Evolutionary conservation across 1,140 invertebrate genomes (phyloP), one percentile per base, ranked within the genome.

Genomic region (Lycorma delicatula): DNA sequence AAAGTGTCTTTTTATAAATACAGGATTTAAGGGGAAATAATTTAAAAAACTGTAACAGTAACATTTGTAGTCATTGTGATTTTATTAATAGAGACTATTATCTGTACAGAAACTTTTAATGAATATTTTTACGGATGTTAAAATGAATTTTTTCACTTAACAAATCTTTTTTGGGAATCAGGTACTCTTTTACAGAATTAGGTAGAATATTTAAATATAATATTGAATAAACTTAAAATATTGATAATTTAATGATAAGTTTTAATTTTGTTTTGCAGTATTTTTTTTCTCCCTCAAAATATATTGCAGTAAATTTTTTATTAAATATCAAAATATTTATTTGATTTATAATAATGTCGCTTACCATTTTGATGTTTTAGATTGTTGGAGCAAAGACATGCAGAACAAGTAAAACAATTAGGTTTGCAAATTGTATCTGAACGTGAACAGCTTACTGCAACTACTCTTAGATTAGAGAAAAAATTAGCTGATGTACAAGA

Each of bases 301-400:
- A 7, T 13, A 16, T 9, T 11, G 9, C n/a, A 34, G 31, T 34
- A 34, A 34, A 9, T 11, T 34, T 34, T n/a, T 9, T n/a, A 11
- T n/a, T 34, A n/a, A n/a, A 11, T 34, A 34, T 9, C 31, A 11
- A 34, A 34, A 11, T 34, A 34, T 11, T 34, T 34, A 34, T 11
- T 34, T 34, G 31, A 9, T n/a, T 34, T 34, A n/a, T 34, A n/a
- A 11, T 9, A 34, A 34, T 34, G 31, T 11, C n/a, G n/a, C n/a
- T 34, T 34, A 34, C 31, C 31, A 34, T 34, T 34, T 11, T 34
- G 31, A 11, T n/a, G n/a, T 3, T 73, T 84, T 34, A 84, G 82
- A 47, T 75, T 81, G 49, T 68, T 90, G 2, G 90, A 93, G 65
- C 78, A 82, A 38, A 80, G 85, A 56, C 87, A 92, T 66, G 71